Evolutionary conservation across 2,797 vertebrate species (phyloP), one percentile per base, ranked within the genome.

Genomic region (Paratrypauchen microcephalus): DNA sequence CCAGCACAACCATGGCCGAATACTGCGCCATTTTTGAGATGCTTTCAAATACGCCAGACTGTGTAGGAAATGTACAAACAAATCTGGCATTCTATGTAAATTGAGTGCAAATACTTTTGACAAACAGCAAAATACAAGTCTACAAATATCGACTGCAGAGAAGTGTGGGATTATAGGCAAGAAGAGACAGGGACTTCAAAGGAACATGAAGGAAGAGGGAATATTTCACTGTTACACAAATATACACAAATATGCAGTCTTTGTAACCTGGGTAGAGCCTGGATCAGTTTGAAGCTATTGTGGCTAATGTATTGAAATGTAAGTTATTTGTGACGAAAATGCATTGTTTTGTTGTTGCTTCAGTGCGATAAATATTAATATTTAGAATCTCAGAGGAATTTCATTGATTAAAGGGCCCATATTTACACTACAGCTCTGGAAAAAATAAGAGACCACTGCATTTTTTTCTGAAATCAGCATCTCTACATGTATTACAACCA

Each of bases 61-160:
- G 58, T 70, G 77, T 67, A 36, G 39, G 75, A 60, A 67, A 26
- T 71, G 57, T 71, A 76, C 36, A 0, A 13, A 65, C 57, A 67
- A 69, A 71, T 74, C 57, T 63, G 69, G 24, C 62, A 70, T 75
- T 77, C 62, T 71, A 72, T 85, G 67, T 69, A 71, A 86, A 83
- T 72, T 65, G 62, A 68, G 41, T 11, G 18, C 69, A 77, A 69
- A 86, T 65, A 66, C 57, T 55, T 50, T 76, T 55, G 78, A 69
- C 66, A 71, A 81, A 74, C 71, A 66, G 30, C n/a, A 41, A 66
- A 56, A 66, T 56, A 73, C 63, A 72, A 55, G 70, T 57, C 74
- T 75, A 70, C 72, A 82, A 71, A 84, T 63, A 23, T 50, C 68
- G 28, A 19, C 36, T 41, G 56, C 57, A 68, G 28, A 71, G 68